These are phyloP conservation scores for Agelas oroides DNA, from an alignment of 37 sponge, comb jelly and placozoan genomes.

Conservation along the genomic window DNA sequence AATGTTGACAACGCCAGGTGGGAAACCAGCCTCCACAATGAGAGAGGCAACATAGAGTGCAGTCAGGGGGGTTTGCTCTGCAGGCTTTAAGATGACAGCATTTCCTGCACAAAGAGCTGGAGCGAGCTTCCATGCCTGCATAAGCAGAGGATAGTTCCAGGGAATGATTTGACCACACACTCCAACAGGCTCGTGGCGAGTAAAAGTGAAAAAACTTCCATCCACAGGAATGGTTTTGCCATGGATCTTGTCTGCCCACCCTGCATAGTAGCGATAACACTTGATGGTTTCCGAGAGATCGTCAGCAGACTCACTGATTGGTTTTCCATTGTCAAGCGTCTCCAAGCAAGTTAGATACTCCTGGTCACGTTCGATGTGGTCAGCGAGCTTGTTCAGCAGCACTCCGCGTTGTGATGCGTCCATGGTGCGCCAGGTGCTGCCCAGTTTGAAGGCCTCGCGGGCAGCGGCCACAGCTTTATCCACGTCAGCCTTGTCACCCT, in stretches of 20 bases:
- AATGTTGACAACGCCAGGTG: conserved; percentile 97
- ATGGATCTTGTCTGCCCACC: conserved; percentile 98
- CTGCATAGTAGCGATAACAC: conserved; percentile 92
- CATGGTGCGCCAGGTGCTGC: conserved; percentile 93
- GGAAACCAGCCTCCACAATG: conserved; percentile 93
- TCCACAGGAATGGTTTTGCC: conserved; percentile 97
- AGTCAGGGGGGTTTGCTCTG: conserved; percentile 96
- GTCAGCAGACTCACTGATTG: conserved; percentile 60
- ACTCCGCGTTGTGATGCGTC: conserved; percentile 93
- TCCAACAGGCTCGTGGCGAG: conserved; percentile 98
- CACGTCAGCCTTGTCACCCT: no score
- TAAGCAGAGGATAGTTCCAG: conserved; percentile 97
- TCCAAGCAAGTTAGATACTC: conserved; percentile 92
- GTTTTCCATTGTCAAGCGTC: conserved; percentile 97
- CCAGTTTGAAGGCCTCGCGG: conserved; percentile 88
- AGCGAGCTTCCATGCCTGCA: conserved; percentile 98
- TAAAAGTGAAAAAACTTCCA: conserved; percentile 81
- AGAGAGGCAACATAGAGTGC: conserved; percentile 95
- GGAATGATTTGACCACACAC: conserved; percentile 96
- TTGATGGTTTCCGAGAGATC: conserved; percentile 68
- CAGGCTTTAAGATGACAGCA: conserved; percentile 89
- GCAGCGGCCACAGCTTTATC: no score
- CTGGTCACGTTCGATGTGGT: conserved; percentile 90
- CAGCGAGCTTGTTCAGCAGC: conserved; percentile 89
- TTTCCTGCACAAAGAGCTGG: conserved; percentile 95